Base-by-base conservation (phyloP, 2,113 vertebrate species). In the Poeciliopsis prolifica region DNA sequence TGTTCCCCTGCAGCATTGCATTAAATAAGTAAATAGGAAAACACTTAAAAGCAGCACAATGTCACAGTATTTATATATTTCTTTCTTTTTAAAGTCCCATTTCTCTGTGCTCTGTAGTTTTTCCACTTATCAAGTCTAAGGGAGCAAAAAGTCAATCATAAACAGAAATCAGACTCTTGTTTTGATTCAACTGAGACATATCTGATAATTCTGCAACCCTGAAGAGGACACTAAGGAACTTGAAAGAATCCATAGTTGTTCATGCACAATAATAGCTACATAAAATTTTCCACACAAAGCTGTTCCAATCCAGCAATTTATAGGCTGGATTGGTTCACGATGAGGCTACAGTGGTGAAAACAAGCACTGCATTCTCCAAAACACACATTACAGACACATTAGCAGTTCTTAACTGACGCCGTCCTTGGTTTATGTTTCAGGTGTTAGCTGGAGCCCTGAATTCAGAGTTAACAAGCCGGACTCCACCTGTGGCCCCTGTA, bases 191-290 rank as follows among this genome's bases (percentile, higher is more conserved):
- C 74, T 69, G 40, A 79, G 84, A 79, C 77, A 80, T 84, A 80
- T 87, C 80, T 87, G 89, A 91, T 85, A 87, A 88, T 79, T 82
- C 77, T 78, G 88, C 79, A 74, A 81, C 82, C 88, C 86, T 89
- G 85, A 88, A 88, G 83, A 88, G 80, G 65, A 70, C 83, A 82
- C 86, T 83, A 85, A 83, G 87, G 80, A 85, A 86, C 69, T 73
- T 77, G 77, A 81, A 81, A 76, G 81, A 91, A 91, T 67, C 68
- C 87, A 81, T 86, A 92, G 91, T 93, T 93, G 92, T 89, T 91
- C 86, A 86, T 77, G 85, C 87, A 93, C 88, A 91, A 89, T 88
- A 91, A 94, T 92, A 87, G 94, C 92, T 91, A 90, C 94, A 90
- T 94, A 90, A 88, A 68, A 78, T 15, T 70, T 65, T 72, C 86